These are phyloP conservation scores for Pampusana beccarii DNA, from an alignment of 2,113 vertebrate genomes.

Conservation along the genomic window DNA sequence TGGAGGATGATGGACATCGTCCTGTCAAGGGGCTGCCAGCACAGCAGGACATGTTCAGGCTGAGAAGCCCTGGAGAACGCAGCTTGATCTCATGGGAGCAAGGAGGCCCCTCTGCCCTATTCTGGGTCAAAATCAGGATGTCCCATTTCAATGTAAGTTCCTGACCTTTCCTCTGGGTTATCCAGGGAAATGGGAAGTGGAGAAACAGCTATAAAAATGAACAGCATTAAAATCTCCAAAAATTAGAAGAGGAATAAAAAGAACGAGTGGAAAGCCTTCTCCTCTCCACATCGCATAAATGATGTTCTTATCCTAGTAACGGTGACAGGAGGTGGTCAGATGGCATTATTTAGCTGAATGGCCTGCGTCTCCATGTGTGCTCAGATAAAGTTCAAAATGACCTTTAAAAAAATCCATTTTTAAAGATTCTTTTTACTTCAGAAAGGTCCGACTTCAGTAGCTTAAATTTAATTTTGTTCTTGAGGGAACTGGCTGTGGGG, in stretches of 20 bases:
- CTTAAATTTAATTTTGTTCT: conserved; percentile 72
- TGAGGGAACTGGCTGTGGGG: conserved; percentile 23
- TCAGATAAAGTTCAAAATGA: conserved; percentile 73
- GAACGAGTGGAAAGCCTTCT: background rate
- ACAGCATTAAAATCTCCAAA: background rate
- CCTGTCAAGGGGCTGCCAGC: background rate
- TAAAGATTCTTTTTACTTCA: conserved; percentile 72
- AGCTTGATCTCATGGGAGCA: background rate
- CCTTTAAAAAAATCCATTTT: conserved; percentile 76
- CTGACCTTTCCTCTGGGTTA: background rate
- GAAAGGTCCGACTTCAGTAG: conserved; percentile 65
- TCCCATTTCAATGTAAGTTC: background rate
- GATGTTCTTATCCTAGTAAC: conserved; percentile 54
- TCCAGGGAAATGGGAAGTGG: background rate
- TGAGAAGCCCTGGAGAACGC: background rate
- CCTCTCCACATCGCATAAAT: background rate
- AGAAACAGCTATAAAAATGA: background rate
- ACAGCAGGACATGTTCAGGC: background rate
- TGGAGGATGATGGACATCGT: background rate
- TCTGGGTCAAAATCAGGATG: background rate
- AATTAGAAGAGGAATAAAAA: background rate
- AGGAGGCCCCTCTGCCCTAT: background rate
- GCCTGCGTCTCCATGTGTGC: background rate
- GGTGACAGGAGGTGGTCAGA: conserved; percentile 63
- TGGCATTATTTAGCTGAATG: conserved; percentile 69